Evolutionary conservation across 2,888 invertebrate species (phyloP), one percentile per base, ranked within the genome.

Genomic region (Ectropis crepuscularia): DNA sequence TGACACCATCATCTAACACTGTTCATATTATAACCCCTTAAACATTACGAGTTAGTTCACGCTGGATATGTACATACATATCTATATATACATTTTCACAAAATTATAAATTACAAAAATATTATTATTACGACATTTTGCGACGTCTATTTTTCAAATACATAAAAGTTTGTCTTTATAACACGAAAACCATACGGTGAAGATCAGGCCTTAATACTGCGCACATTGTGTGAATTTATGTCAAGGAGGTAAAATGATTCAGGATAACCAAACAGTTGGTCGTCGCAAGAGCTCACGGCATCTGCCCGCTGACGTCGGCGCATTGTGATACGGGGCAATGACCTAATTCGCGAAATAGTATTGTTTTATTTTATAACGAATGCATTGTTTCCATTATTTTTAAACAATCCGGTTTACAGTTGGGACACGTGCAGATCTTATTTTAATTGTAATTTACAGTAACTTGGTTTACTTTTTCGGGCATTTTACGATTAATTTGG

Each of bases 201-300:
- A 28, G 6, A 10, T 6, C 51, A 41, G 51, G 42, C 41, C 41
- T 51, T 51, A 59, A 53, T 28, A 42, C 37, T 38, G 48, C 16
- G 10, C 16, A 12, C 37, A 45, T 28, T 46, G 71, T 66, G 58
- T 73, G 71, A 69, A 82, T 79, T 76, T 65, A 80, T 82, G 86
- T 85, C 86, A 86, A 85, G 85, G 85, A 79, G 28, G 73, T 78
- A 76, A 73, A n/a, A 76, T 79, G 74, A 85, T 77, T 75, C 83
- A 85, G 85, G 81, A 81, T 82, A 85, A 77, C 65, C 75, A 83
- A 84, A 85, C 76, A 85, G 54, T 63, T 50, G 12, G 16, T 48
- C 38, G 47, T 48, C 7, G 53, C n/a, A 50, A 39, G 42, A n/a
- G 38, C 28, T 53, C 36, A 12, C 28, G 6, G 76, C 80, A 77